Base-by-base conservation (phyloP, 2,113 vertebrate species). In the Nerophis ophidion region DNA sequence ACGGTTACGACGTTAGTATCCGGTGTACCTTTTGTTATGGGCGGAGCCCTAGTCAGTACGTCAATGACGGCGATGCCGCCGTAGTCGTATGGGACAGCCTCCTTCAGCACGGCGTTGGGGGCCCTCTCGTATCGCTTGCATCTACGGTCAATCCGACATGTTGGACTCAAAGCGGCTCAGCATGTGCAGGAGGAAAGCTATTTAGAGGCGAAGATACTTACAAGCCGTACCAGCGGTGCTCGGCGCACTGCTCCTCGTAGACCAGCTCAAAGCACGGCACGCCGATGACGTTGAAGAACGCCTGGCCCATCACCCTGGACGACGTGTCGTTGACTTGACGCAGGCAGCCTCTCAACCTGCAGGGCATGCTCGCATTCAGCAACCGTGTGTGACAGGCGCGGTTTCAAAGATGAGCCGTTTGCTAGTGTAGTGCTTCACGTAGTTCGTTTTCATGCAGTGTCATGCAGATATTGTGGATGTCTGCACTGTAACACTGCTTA, bases 141-240 rank as follows among this genome's bases (percentile, higher is more conserved):
- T 89, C 97, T 98, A 51, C 0, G 8, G 65, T 19, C 68, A 19
- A 68, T 8, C 0, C 13, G 5, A 12, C 40, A 12, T 44, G 40
- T 12, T 44, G 40, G 40, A 12, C 12, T 44, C 10, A 44, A 12
- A 11, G 40, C 40, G 40, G 10, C 11, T 44, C 40, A 42, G 35
- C 51, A 4, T n/a, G 13, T 36, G 8, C 33, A 5, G 9, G 34
- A 11, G 33, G 8, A 15, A 6, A 50, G 38, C 17, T 48, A 6
- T 15, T 16, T 3, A 17, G 46, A 61, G 47, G 35, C 17, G 57
- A 69, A 67, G 46, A 79, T 81, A 91, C 96, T 96, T 86, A 97
- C 96, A 93, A 80, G 57, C 95, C 86, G 0, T 96, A 96, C 90
- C 95, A 95, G 68, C 92, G 91, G 0, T 91, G 86, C 65, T 98